phyloP scores from a whole-genome alignment of 1,140 invertebrate genomes.

The Dendrolimus kikuchii region DNA sequence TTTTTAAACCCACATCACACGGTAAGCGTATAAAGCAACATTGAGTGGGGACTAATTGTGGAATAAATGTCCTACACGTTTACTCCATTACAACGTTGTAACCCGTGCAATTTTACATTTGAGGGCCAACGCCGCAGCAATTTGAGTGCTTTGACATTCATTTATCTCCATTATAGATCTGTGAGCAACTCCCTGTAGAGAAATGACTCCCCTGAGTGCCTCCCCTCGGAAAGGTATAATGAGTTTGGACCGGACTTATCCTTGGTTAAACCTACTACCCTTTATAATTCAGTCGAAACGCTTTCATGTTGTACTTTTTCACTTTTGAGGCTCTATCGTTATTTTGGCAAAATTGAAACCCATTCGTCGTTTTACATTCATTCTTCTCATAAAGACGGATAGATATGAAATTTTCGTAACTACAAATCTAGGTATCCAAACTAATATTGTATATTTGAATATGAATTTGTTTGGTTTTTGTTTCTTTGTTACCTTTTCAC shows the following conservation, averaged over 20 bases:
- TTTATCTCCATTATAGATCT: constrained; percentile 66
- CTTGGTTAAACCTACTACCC: constrained; percentile 1
- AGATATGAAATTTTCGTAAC: too few relatives aligned
- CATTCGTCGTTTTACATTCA: too few relatives aligned
- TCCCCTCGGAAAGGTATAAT: constrained; percentile 11
- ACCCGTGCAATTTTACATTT: constrained; percentile 51
- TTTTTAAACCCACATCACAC: not conserved
- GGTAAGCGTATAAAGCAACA: constrained; percentile 7
- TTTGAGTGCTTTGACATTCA: constrained; percentile 58
- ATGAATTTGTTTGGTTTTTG: too few relatives aligned
- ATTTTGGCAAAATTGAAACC: too few relatives aligned
- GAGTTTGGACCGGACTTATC: constrained; percentile 4
- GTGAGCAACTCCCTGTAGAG: constrained; percentile 11
- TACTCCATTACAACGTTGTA: constrained; percentile 52
- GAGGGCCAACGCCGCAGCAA: constrained; percentile 25
- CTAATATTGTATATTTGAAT: too few relatives aligned
- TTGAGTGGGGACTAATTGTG: constrained; percentile 50
- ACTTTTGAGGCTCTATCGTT: too few relatives aligned
- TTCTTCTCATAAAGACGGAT: too few relatives aligned
- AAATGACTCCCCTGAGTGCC: constrained; percentile 25
- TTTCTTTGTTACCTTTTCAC: too few relatives aligned
- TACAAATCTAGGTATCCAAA: too few relatives aligned
- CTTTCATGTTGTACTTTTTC: too few relatives aligned
- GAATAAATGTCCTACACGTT: constrained; percentile 61
- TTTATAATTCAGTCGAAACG: too few relatives aligned